Evolutionary conservation across 1,140 invertebrate species (phyloP), one percentile per base, ranked within the genome.

Genomic region (Cyrtorhinus lividipennis): DNA sequence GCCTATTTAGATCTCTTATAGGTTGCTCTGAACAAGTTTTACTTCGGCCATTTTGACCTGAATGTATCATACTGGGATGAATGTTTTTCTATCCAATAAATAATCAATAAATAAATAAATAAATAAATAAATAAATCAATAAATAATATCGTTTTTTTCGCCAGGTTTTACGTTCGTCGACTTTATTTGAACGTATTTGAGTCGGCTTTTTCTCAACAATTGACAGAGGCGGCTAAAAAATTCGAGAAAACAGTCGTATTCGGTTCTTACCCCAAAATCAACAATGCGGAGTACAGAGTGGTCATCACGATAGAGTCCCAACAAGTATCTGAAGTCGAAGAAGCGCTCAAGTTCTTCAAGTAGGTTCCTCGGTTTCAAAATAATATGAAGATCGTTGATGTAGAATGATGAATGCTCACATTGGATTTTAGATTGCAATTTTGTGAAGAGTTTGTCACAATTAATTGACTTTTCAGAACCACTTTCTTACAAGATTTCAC

Each of bases 221-320:
- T 87, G 18, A 79, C 81, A 65, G 64, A 75, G 56, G 76, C 77
- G 13, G 79, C 78, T 0, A 66, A 74, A 13, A 72, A 74, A 59
- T 84, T 77, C 72, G 74, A 77, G 59, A 67, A 71, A 18, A 66
- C 66, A 46, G 82, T 87, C 2, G 73, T 72, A 44, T 78, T 88
- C 70, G 85, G 85, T 24, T 86, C 83, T 61, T 87, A 88, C 72
- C 84, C 85, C 13, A 77, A 80, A 27, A 67, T 81, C 57, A 68
- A 72, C 61, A 78, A 80, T 69, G 67, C 70, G 12, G 30, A 67
- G 45, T 70, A 68, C 66, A 68, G 68, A 46, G 79, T 78, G 18
- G 73, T 71, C 64, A 72, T 81, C 2, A 78, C 75, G 1, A 66
- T 81, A 53, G 79, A 80, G 60, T 73, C 75, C n/a, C 53, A 62